These are phyloP conservation scores for Squalus acanthias DNA, from an alignment of 2,797 vertebrate genomes.

Conservation along the genomic window DNA sequence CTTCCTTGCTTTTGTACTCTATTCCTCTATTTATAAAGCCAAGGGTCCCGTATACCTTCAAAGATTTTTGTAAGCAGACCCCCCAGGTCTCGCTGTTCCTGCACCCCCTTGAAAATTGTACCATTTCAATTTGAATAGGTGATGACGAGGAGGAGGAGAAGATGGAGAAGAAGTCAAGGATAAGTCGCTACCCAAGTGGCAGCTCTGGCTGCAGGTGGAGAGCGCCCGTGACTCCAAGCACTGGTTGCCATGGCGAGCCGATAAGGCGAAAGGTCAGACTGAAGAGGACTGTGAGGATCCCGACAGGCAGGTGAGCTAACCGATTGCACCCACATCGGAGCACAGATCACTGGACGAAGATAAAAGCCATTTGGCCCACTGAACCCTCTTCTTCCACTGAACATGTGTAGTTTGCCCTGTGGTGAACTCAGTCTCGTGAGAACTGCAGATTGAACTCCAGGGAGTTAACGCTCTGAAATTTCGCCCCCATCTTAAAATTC, in stretches of 20 bases:
- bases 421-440: neutral
- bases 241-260: conserved; percentile 91
- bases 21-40: neutral
- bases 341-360: neutral
- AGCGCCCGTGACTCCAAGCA: conserved; percentile 73
- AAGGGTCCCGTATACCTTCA: neutral
- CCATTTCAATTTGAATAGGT: conserved; percentile 50
- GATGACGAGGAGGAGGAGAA: conserved; percentile 65
- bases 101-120: neutral
- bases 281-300: conserved; percentile 95
- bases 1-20: neutral
- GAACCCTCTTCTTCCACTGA: neutral
- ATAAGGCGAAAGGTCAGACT: conserved; percentile 76
- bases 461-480: neutral
- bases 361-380: neutral
- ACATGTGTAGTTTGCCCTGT: neutral
- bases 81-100: neutral
- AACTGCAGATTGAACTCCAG: neutral
- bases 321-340: neutral
- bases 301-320: conserved; percentile 77
- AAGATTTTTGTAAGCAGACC: too few species aligned
- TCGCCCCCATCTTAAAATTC: neutral
- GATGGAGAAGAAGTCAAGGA: conserved; percentile 83
- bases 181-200: conserved; percentile 68
- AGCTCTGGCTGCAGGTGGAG: conserved; percentile 80